Evolutionary conservation across 2,888 invertebrate species (phyloP).

Genomic region (Eupithecia insigniata): DNA sequence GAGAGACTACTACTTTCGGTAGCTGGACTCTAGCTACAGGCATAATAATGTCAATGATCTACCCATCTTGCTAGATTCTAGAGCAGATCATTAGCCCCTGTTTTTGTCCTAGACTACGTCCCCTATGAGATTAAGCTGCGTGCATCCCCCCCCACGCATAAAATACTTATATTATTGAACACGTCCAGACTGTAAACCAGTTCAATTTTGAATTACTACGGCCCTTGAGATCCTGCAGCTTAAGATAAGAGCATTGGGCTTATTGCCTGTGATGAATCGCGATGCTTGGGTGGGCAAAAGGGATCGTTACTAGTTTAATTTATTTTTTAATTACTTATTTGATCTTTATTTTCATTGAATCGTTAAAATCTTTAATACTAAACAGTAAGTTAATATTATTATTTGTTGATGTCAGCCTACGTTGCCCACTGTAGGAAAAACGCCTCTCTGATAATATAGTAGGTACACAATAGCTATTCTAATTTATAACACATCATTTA

Average conservation of each 20-base stretch:
- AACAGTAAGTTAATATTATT: too few relatives aligned
- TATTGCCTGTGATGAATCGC: constrained; percentile 21
- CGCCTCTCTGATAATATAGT: too few relatives aligned
- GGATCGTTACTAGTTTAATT: neutral
- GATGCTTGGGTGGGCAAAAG: constrained; percentile 26
- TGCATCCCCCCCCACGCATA: constrained; percentile 27
- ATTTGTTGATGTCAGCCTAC: too few relatives aligned
- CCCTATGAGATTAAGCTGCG: constrained; percentile 12
- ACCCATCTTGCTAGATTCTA: neutral
- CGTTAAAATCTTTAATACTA: too few relatives aligned
- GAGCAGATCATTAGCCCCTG: neutral
- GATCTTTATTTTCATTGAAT: too few relatives aligned
- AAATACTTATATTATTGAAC: constrained; percentile 34
- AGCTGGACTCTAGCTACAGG: neutral
- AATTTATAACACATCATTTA: too few relatives aligned
- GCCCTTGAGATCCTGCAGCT: constrained; percentile 33
- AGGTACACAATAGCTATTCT: too few relatives aligned
- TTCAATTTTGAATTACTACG: constrained; percentile 54
- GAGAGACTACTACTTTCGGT: too few relatives aligned
- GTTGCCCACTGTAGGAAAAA: too few relatives aligned
- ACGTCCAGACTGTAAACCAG: constrained; percentile 51
- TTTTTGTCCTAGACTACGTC: constrained; percentile 17
- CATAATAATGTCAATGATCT: neutral
- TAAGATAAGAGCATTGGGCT: constrained; percentile 27
- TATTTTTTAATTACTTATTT: neutral